Conservation (phyloP, 2,113 vertebrate genomes). For the Erpornis zantholeuca region DNA sequence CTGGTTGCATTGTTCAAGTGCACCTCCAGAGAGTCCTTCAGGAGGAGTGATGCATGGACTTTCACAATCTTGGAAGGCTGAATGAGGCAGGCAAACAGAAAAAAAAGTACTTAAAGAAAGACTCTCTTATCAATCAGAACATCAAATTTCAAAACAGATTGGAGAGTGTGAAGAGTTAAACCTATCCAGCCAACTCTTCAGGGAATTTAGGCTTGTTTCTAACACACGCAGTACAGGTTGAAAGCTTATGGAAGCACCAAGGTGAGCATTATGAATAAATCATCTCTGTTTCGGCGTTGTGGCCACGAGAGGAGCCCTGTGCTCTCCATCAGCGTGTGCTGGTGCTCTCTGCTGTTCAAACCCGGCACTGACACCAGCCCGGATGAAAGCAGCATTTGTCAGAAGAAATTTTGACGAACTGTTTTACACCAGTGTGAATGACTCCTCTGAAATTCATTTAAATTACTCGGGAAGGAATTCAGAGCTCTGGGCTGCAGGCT, state of each 20-base stretch:
- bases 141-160: not conserved
- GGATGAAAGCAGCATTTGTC: not conserved
- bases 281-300: fast-evolving
- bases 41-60: conserved; percentile 73
- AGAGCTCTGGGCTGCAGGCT: not conserved
- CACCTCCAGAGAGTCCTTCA: conserved; percentile 78
- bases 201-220: not conserved
- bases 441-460: not conserved
- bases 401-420: not conserved
- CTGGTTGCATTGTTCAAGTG: conserved; percentile 74
- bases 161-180: not conserved
- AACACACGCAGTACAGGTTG: too few relatives aligned
- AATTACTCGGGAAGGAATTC: not conserved
- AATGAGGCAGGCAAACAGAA: not conserved
- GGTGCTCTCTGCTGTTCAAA: conserved; percentile 58
- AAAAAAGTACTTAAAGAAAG: not conserved
- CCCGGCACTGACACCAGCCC: not conserved
- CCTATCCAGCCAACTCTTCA: not conserved
- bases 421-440: not conserved
- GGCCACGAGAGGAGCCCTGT: not conserved
- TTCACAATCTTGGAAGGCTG: conserved; percentile 81
- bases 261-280: not conserved
- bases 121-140: not conserved
- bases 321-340: not conserved
- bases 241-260: not conserved